Evolutionary conservation across 2,888 invertebrate species (phyloP), one percentile per base, ranked within the genome.

Genomic region (Oscheius sp.): DNA sequence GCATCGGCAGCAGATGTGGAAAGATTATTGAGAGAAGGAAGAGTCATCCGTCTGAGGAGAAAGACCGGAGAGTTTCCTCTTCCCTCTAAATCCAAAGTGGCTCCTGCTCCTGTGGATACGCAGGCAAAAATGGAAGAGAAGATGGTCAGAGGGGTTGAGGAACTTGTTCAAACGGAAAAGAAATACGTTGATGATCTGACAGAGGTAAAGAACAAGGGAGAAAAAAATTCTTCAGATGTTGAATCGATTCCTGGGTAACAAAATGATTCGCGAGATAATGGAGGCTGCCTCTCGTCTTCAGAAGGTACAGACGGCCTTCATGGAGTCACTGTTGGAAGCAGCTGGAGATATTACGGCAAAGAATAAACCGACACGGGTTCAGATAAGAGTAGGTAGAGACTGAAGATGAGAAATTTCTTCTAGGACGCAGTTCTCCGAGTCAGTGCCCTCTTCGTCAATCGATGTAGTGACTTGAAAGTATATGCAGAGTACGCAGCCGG

Each of bases 401-500:
- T 41, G 38, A 57, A 57, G 38, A 28, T 28, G 32, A 33, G 2
- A 26, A 45, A 59, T 41, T 9, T 2, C 30, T 50, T 72, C 6
- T 70, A 80, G 80, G 81, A 80, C 45, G 70, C 82, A 9, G 75
- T 82, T 32, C 73, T 75, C 59, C 66, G 82, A 17, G 75, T 82
- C 1, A 72, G 74, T 36, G 81, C 80, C 24, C 71, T 82, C 14
- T 82, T 82, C 70, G 74, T 82, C 26, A 82, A 82, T 72, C 76
- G 78, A 36, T 80, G 80, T 54, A 66, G 73, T 12, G 77, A 80
- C 17, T 80, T 82, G 73, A 82, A 82, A 62, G 68, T 83, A 8
- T 81, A 83, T 66, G 79, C 81, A n/a, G 82, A 83, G 57, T 83
- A 81, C 67, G 76, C 81, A 38, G 78, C 82, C 9, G 80, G 77